Conservation (phyloP, 1,140 invertebrate genomes). For the Berghia stephanieae region DNA sequence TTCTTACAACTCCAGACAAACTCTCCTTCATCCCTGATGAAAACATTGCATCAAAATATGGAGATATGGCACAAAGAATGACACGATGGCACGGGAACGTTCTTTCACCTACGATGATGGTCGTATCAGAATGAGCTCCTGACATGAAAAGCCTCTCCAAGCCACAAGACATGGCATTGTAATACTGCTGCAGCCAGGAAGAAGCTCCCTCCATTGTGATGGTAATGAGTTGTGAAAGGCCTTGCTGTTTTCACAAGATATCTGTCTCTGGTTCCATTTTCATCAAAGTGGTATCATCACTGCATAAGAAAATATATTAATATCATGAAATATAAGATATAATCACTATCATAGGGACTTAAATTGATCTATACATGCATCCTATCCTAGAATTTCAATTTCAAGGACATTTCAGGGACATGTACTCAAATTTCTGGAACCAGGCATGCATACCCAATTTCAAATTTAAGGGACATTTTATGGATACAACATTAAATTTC, state of each 20-base stretch:
- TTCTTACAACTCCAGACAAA: constrained; percentile 52
- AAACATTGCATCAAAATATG: constrained; percentile 60
- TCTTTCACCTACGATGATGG: constrained; percentile 45
- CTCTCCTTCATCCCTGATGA: constrained; percentile 59
- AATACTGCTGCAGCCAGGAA: constrained; percentile 43
- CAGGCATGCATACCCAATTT: too few species aligned
- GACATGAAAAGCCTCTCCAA: constrained; percentile 43
- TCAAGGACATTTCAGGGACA: too few species aligned
- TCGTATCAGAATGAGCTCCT: constrained; percentile 51
- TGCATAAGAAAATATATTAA: background rate
- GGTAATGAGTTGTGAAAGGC: background rate
- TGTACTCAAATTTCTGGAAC: too few species aligned
- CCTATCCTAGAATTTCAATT: background rate
- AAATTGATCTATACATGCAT: background rate
- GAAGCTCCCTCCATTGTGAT: constrained; percentile 31
- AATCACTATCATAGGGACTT: too few species aligned
- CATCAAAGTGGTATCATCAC: background rate
- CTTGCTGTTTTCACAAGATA: background rate
- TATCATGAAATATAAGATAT: background rate
- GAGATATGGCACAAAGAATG: constrained; percentile 52
- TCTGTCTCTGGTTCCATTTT: background rate
- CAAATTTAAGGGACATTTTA: too few species aligned
- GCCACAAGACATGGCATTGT: constrained; percentile 51
- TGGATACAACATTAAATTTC: too few species aligned
- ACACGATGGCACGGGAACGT: constrained; percentile 54